phyloP scores from a whole-genome alignment of 1,140 invertebrate genomes.

The Cotesia typhae region DNA sequence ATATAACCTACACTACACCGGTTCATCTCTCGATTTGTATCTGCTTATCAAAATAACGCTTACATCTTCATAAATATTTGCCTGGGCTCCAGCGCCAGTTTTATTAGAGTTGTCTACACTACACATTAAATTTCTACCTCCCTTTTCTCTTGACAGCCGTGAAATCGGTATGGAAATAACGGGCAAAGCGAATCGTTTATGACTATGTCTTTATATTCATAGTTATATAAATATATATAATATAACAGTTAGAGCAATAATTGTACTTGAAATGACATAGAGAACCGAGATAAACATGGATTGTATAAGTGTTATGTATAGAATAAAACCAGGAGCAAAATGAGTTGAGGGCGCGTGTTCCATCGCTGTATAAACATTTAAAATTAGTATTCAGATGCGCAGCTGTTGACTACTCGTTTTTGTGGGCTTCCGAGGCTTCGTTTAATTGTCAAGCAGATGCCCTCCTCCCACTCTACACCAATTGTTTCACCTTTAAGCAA shows the following conservation, averaged over 20 bases:
- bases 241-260: constrained; percentile 2
- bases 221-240: neutral
- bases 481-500: constrained; percentile 15
- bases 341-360: constrained; percentile 43
- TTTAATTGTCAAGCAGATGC: constrained; percentile 64
- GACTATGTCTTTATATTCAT: constrained; percentile 6
- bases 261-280: constrained; percentile 21
- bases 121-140: neutral
- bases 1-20: constrained; percentile 2
- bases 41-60: constrained; percentile 66
- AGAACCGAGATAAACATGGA: neutral
- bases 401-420: constrained; percentile 60
- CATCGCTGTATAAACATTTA: constrained; percentile 61
- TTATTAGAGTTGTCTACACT: constrained; percentile 37
- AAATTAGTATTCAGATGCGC: constrained; percentile 64
- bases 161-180: constrained; percentile 61
- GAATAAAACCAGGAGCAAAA: constrained; percentile 19
- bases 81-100: constrained; percentile 39
- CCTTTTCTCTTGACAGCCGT: constrained; percentile 48
- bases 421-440: constrained; percentile 61
- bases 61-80: constrained; percentile 67
- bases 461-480: constrained; percentile 39
- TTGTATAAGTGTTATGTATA: neutral
- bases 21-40: constrained; percentile 52
- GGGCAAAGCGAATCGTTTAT: constrained; percentile 22